Evolutionary conservation across 2,797 vertebrate genomes (phyloP).

Genomic region (Lates japonicus): DNA sequence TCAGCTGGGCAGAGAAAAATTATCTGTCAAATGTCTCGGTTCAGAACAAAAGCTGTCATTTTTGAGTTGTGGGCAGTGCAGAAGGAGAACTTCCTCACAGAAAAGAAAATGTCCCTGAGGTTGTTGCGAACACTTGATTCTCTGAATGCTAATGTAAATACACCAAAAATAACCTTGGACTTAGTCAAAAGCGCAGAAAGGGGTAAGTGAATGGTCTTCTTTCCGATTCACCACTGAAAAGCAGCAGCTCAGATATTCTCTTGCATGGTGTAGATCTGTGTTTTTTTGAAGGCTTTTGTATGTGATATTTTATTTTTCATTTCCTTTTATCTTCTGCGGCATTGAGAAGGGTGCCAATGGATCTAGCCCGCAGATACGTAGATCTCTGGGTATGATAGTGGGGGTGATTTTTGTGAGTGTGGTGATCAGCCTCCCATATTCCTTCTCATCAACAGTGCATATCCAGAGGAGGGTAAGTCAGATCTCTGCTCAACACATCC

Average conservation of each 20-base stretch:
- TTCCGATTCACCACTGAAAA: constrained; percentile 59
- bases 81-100: constrained; percentile 4
- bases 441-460: constrained; percentile 81
- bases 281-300: background rate
- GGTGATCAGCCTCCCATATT: constrained; percentile 76
- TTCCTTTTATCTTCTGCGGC: background rate
- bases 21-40: background rate
- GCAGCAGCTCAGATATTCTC: constrained; percentile 15
- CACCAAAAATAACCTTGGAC: constrained; percentile 66
- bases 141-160: constrained; percentile 25
- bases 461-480: constrained; percentile 69
- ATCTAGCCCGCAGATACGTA: constrained; percentile 27
- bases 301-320: background rate
- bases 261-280: no score
- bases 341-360: constrained; percentile 54
- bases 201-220: constrained; percentile 62
- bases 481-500: background rate
- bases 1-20: background rate
- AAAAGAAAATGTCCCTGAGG: constrained; percentile 9
- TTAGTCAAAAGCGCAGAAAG: constrained; percentile 58
- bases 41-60: background rate
- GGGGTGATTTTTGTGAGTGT: constrained; percentile 53
- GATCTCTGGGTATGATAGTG: constrained; percentile 62
- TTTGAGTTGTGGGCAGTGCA: no score
- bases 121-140: background rate